Conservation (phyloP, 2,113 vertebrate species). For the Lepus americanus region DNA sequence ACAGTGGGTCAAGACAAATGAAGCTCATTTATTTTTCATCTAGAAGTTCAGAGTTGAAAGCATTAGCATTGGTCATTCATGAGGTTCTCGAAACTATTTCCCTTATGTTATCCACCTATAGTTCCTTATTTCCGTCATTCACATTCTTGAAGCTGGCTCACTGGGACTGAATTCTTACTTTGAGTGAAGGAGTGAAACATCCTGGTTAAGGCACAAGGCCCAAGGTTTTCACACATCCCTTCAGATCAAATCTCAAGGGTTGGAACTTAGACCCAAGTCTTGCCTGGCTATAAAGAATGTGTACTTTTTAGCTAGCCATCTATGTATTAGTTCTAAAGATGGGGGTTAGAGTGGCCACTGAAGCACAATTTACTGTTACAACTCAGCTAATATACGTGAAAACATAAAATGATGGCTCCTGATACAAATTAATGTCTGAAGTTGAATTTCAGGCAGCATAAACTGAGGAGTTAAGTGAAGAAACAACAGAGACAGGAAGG, state of each 20-base stretch:
- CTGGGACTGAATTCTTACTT: neutral
- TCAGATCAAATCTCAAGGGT: neutral
- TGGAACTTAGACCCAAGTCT: neutral
- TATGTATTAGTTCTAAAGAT: neutral
- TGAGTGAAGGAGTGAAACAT: neutral
- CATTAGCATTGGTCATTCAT: fast-evolving
- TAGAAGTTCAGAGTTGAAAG: neutral
- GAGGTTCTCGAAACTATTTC: neutral
- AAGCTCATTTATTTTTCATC: neutral
- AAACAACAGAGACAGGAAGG: neutral
- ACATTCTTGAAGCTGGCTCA: neutral
- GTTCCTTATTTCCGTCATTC: neutral
- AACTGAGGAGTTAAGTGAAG: neutral
- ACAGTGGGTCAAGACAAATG: neutral
- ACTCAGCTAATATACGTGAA: neutral
- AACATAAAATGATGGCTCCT: neutral
- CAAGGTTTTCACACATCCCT: neutral
- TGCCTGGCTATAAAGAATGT: neutral
- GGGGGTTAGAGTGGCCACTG: neutral
- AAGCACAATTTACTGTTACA: neutral
- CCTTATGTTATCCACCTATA: neutral
- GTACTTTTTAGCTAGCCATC: neutral
- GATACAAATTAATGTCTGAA: neutral
- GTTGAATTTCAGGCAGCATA: neutral
- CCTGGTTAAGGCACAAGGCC: neutral